Conservation (phyloP, 2,113 vertebrate species). For the Rhipidura dahli region DNA sequence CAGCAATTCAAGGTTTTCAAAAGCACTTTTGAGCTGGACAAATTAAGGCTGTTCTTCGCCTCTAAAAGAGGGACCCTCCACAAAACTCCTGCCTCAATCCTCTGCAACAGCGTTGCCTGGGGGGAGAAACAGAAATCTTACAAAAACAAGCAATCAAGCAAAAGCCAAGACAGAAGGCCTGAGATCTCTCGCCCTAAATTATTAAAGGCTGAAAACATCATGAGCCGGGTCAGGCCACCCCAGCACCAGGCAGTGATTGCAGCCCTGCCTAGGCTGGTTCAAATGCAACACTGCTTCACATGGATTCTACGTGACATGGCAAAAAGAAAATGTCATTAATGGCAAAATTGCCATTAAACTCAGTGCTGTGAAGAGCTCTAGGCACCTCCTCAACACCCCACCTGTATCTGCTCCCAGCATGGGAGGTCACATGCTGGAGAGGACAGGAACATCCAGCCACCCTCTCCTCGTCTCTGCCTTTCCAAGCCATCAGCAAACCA, state of each 20-base stretch:
- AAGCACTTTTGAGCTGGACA: neutral
- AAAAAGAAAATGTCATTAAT: neutral
- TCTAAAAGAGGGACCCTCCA: neutral
- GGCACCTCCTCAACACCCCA: neutral
- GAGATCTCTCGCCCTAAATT: neutral
- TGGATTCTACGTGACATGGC: accelerated
- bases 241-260: neutral
- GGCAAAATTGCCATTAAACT: neutral
- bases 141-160: neutral
- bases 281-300: neutral
- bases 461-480: neutral
- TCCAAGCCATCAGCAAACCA: neutral
- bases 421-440: accelerated
- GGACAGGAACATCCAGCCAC: neutral
- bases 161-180: neutral
- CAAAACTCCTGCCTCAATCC: neutral
- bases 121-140: neutral
- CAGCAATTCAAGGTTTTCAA: neutral
- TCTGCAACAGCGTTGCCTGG: neutral
- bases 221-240: neutral
- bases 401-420: accelerated
- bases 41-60: neutral
- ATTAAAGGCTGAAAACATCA: slow-evolving; percentile 6
- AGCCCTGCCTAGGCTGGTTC: neutral
- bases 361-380: neutral